These are phyloP conservation scores for Acanthosepion pharaonis DNA, from an alignment of 2,888 invertebrate genomes.

Conservation along the genomic window DNA sequence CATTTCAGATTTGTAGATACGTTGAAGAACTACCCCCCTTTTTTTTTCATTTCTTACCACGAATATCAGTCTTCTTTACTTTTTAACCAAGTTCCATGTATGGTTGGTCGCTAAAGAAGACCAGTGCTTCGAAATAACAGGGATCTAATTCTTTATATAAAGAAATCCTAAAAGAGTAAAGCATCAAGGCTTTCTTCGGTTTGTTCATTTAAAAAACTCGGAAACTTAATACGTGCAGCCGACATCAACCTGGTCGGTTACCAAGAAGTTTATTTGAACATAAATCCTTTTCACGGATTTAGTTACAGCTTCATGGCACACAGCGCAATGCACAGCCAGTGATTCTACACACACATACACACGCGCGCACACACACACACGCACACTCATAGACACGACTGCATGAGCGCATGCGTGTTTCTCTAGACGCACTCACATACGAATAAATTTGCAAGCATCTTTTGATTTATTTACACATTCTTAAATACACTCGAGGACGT, in stretches of 20 bases:
- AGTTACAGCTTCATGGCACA: neutral
- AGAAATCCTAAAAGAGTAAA: neutral
- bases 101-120: neutral
- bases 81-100: neutral
- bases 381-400: neutral
- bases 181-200: neutral
- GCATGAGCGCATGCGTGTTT: too few species aligned
- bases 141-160: neutral
- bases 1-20: neutral
- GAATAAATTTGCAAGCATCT: too few species aligned
- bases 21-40: neutral
- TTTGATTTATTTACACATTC: too few species aligned
- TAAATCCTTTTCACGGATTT: neutral
- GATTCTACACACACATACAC: neutral
- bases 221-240: neutral
- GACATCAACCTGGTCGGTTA: conserved; percentile 22
- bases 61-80: neutral
- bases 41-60: neutral
- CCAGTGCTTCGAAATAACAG: neutral
- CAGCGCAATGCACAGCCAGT: neutral
- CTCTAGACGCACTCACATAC: too few species aligned
- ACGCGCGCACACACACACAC: neutral
- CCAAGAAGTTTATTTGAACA: conserved; percentile 4
- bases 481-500: too few species aligned
- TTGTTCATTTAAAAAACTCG: neutral